A percentile compares a stretch with the other conserved stretches of the same genome.
These are phyloP conservation scores for Meandrina meandrites DNA, from an alignment of 92 coral and sea anemone species.

Conservation along the genomic window DNA sequence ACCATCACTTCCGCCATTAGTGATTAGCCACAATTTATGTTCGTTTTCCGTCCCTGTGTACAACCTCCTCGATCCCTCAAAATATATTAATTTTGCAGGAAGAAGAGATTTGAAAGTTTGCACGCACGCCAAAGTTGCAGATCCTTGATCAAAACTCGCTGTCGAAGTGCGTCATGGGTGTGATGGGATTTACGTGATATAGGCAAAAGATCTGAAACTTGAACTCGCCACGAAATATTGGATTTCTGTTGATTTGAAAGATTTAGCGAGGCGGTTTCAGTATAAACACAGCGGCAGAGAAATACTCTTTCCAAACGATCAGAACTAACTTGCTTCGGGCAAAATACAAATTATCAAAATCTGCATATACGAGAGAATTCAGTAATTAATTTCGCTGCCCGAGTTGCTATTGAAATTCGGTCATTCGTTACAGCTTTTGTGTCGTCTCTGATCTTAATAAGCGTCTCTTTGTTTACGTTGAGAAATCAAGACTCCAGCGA, in stretches of 20 bases:
- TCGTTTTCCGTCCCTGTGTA: slow-evolving; percentile 1
- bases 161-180: background rate
- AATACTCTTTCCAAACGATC: background rate
- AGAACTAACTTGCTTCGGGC: slow-evolving; percentile 33
- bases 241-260: slow-evolving; percentile 18
- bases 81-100: background rate
- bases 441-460: background rate
- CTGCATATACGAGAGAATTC: slow-evolving; percentile 17
- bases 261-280: background rate
- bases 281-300: slow-evolving; percentile 3
- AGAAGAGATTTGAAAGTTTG: background rate
- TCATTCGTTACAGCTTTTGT: slow-evolving; percentile 6
- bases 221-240: slow-evolving; percentile 15
- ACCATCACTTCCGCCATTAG: slow-evolving; percentile 16
- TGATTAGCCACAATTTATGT: background rate
- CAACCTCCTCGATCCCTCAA: background rate
- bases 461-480: background rate
- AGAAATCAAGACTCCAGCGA: background rate
- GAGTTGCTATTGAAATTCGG: background rate
- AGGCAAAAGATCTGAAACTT: slow-evolving; percentile 8
- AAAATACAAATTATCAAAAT: slow-evolving; percentile 16
- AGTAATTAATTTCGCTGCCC: background rate
- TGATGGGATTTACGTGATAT: background rate
- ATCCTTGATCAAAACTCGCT: background rate
- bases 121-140: slow-evolving; percentile 1